Percentiles rank a stretch among this genome's conserved stretches.
Conservation (phyloP, 2,888 invertebrate species). For the Drosophila melanosoma region DNA sequence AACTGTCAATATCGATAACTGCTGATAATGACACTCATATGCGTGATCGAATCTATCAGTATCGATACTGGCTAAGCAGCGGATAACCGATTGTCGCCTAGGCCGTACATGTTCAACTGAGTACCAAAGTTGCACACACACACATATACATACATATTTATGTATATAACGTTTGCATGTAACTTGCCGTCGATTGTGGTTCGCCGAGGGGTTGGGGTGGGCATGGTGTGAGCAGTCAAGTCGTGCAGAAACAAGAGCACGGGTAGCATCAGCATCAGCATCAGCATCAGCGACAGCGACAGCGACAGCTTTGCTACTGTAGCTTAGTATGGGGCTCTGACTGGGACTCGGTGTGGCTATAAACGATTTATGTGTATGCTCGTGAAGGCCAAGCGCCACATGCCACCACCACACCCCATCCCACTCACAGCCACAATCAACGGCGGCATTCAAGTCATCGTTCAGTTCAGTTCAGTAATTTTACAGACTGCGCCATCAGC, state of each 20-base stretch:
- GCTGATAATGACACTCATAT: conserved; percentile 18
- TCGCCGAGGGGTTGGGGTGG: conserved; percentile 9
- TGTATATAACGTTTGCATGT: conserved; percentile 56
- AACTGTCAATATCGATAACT: conserved; percentile 26
- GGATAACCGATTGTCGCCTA: conserved; percentile 44
- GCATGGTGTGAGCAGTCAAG: conserved; percentile 63
- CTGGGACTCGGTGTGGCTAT: conserved; percentile 69
- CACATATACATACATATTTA: conserved; percentile 5
- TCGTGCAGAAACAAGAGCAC: conserved; percentile 65
- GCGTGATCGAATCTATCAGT: conserved; percentile 38
- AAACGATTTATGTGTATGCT: conserved; percentile 78
- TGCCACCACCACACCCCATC: conserved; percentile 20
- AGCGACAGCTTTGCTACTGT: conserved; percentile 59
- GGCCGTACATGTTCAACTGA: conserved; percentile 43
- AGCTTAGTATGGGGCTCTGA: conserved; percentile 43
- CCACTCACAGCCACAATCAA: conserved; percentile 28
- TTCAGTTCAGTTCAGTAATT: conserved; percentile 81
- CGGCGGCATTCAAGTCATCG: conserved; percentile 76
- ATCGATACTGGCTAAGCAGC: conserved; percentile 31
- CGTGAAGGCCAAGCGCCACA: conserved; percentile 65
- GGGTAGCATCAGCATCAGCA: conserved; percentile 53
- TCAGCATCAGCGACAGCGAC: conserved; percentile 22
- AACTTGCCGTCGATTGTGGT: conserved; percentile 50
- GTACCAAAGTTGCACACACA: conserved; percentile 33
- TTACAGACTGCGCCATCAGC: conserved; percentile 76